Conservation (phyloP, 2,888 invertebrate genomes). For the Tenthredo mesomela region DNA sequence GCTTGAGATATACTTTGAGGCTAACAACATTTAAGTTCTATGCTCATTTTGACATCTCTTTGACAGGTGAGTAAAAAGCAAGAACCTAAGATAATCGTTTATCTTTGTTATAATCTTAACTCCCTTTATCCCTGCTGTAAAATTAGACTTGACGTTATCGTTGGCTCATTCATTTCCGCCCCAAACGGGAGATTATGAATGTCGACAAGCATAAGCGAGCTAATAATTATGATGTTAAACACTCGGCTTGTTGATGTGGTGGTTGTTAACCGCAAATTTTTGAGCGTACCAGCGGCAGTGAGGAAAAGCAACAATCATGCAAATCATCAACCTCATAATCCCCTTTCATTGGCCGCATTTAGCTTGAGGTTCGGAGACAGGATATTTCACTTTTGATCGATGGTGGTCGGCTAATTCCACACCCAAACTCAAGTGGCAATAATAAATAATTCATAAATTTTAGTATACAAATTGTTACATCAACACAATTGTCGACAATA, state of each 20-base stretch:
- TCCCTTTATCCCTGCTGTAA: background rate
- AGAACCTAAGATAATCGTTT: background rate
- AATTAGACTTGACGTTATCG: constrained; percentile 21
- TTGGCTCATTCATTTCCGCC: constrained; percentile 11
- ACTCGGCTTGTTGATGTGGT: constrained; percentile 2
- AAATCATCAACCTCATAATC: constrained; percentile 22
- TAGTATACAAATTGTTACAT: background rate
- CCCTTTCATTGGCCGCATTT: background rate
- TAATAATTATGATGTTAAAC: constrained; percentile 9
- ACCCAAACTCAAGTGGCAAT: background rate
- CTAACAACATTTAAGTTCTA: background rate
- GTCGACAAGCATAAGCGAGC: background rate
- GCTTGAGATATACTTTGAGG: background rate
- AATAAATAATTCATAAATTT: constrained; percentile 14
- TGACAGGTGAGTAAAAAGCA: background rate
- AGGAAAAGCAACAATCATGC: background rate
- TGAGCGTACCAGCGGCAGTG: background rate
- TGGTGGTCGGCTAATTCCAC: background rate
- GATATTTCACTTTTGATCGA: constrained; percentile 29
- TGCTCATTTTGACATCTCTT: background rate
- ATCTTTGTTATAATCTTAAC: background rate
- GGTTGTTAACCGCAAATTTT: constrained; percentile 7
- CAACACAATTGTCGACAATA: background rate
- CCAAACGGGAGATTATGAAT: background rate
- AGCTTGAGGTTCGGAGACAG: background rate